phyloP scores from a whole-genome alignment of 1,140 invertebrate species.

The Eulimnadia texana region DNA sequence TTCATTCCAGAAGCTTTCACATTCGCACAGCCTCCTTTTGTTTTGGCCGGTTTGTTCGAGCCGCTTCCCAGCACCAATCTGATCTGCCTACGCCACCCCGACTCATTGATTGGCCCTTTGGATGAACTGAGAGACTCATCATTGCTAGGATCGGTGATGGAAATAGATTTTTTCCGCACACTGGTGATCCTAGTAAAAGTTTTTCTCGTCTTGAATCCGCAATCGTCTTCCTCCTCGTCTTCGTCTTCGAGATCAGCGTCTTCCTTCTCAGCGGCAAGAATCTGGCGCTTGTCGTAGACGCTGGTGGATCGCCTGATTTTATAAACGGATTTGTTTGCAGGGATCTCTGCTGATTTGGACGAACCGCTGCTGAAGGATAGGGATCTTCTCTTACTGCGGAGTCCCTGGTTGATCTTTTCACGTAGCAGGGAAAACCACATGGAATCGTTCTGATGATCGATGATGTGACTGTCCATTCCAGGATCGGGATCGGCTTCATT shows the following conservation, averaged over 20 bases:
- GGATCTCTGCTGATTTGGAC: neutral
- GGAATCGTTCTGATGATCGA: neutral
- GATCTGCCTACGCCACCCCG: neutral
- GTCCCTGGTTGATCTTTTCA: neutral
- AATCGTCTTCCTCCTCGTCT: conserved; percentile 6
- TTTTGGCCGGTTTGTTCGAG: neutral
- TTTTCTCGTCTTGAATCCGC: conserved; percentile 2
- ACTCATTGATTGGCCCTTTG: neutral
- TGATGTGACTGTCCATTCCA: no score
- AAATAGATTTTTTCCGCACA: neutral
- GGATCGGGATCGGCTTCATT: neutral
- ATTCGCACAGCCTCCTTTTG: neutral
- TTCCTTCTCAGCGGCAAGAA: neutral
- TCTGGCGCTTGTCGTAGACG: conserved; percentile 6
- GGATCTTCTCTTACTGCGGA: neutral
- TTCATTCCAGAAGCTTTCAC: neutral
- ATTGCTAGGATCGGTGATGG: neutral
- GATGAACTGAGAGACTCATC: neutral
- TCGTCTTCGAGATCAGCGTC: neutral
- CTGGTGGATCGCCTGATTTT: conserved; percentile 4
- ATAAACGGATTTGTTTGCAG: neutral
- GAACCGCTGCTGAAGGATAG: conserved; percentile 9
- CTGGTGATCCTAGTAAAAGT: conserved; percentile 8
- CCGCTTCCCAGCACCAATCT: neutral
- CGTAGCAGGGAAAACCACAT: neutral